Evolutionary conservation across 2,797 vertebrate species (phyloP), one percentile per base, ranked within the genome.

Genomic region (Neosalanx taihuensis): DNA sequence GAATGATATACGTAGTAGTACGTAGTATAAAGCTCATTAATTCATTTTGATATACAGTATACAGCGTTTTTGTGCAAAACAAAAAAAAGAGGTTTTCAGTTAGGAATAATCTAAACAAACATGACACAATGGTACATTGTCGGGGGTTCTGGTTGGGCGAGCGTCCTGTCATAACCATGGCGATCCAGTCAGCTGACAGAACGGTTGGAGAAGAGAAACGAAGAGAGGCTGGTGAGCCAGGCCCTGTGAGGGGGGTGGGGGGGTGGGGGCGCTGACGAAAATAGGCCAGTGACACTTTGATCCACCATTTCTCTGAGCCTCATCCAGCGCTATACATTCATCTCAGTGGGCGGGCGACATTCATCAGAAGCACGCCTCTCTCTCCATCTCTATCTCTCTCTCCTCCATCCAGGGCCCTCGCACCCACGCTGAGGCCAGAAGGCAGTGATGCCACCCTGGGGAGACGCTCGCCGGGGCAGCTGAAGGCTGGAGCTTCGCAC

Each of bases 31-130:
- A 76, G 77, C 79, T 64, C 70, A 77, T 46, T 20, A 68, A 71
- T 70, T 9, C 17, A 33, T 58, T 69, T 64, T 9, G 67, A 72
- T 75, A 76, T 71, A 56, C 51, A 56, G 51, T 56, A 72, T 79
- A 79, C 67, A 77, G 65, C 46, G 62, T 70, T 73, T 73, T 76
- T 79, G 82, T 81, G 77, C 73, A 75, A 78, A n/a, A 72, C 23
- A 26, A 26, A 26, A 26, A 26, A 26, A 26, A 78, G 12, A 49
- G 10, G 57, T 76, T 72, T 73, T 66, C 35, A 9, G 64, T 46
- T 41, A 61, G 23, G 69, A 60, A 18, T 30, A 67, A 17, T 56
- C 18, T 29, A 53, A 53, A 31, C 64, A 75, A 76, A 53, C 30
- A 53, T 17, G 20, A 51, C 49, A 72, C 1, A 26, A 79, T 76